Evolutionary conservation across 2,888 invertebrate species (phyloP), one percentile per base, ranked within the genome.

Genomic region (Sicus ferrugineus): DNA sequence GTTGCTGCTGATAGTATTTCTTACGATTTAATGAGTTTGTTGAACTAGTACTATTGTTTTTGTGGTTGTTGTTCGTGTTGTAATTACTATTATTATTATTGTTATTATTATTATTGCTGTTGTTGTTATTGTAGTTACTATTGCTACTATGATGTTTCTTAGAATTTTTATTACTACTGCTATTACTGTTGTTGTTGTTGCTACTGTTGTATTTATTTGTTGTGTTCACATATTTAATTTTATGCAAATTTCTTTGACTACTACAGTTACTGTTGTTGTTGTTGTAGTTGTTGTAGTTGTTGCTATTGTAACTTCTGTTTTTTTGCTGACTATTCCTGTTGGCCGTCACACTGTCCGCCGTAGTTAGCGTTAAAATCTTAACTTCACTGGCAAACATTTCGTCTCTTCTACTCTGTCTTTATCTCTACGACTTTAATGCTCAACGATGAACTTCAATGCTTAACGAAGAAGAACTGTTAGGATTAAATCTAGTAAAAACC

Each of bases 281-380:
- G 46, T 73, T 69, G 70, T 70, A 62, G 72, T 67, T 66, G 62
- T 71, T 73, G 70, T 68, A 72, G 26, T 23, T 66, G 65, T n/a
- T n/a, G n/a, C n/a, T n/a, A n/a, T n/a, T n/a, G n/a, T n/a, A n/a
- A n/a, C 26, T 28, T 16, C 59, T 48, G 46, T 61, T 42, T 31
- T 23, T 16, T 3, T 30, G 66, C 14, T 54, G 61, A 14, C 19
- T 50, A 50, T n/a, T 50, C 9, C 9, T 21, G 3, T 26, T 28
- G 14, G 26, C 26, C 23, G 54, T 28, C 28, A 28, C 26, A 56
- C 34, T 48, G 63, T 61, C 64, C 50, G 59, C 73, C 72, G 76
- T 73, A 70, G 74, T 78, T 26, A 77, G 69, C 67, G 79, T 73
- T 76, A 80, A 77, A 70, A 81, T 81, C 75, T 83, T 82, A 77